Evolutionary conservation across 2,888 invertebrate genomes (phyloP).

Genomic region (Drosophila peninsularis): DNA sequence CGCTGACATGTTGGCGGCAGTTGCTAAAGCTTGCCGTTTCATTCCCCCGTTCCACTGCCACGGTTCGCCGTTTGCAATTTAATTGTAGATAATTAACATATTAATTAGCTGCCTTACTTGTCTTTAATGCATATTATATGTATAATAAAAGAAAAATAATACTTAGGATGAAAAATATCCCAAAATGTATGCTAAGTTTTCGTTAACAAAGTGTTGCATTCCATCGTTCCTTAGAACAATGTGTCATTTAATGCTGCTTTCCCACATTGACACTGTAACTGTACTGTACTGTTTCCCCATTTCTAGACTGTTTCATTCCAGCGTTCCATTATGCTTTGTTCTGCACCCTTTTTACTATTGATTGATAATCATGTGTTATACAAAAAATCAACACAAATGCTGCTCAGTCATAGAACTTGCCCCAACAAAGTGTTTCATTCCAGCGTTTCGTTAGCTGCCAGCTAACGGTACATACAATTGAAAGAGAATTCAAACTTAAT

Average conservation of each 20-base stretch:
- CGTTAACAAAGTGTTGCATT: background rate
- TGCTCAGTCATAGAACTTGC: background rate
- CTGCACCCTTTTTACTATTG: background rate
- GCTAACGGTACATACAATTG: too few species aligned
- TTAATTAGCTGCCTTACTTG: background rate
- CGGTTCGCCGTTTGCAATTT: background rate
- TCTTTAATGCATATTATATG: too few species aligned
- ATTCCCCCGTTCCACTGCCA: background rate
- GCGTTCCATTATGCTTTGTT: background rate
- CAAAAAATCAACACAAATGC: background rate
- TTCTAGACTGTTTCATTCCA: background rate
- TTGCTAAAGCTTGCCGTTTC: background rate
- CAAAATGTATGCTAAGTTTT: background rate
- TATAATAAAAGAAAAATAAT: too few species aligned
- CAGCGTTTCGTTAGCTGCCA: background rate
- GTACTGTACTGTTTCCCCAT: background rate
- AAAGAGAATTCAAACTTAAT: too few species aligned
- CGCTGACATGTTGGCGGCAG: conserved; percentile 13
- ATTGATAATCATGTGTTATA: background rate
- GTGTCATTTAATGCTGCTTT: background rate
- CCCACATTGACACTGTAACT: background rate
- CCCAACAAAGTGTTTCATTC: background rate
- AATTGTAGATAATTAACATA: background rate
- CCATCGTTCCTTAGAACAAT: background rate
- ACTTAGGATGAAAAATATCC: too few species aligned